These are phyloP conservation scores for Steinernema carpocapsae DNA, from an alignment of 2,888 invertebrate species.

Conservation along the genomic window DNA sequence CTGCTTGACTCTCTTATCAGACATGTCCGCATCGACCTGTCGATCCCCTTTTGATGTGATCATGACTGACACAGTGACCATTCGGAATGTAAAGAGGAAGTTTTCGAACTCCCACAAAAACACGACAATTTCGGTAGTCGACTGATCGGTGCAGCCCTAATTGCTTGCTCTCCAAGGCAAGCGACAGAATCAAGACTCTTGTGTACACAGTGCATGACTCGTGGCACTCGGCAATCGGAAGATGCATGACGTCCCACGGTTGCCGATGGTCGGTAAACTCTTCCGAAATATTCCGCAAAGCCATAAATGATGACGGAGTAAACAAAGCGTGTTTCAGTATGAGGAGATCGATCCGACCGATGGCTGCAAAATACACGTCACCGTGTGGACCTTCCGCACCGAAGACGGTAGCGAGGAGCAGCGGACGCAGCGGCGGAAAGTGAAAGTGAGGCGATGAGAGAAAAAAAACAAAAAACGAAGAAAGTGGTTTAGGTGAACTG, in stretches of 20 bases:
- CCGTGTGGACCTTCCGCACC: conserved; percentile 57
- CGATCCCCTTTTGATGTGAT: too few species aligned
- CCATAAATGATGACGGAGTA: conserved; percentile 1
- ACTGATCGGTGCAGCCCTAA: too few species aligned
- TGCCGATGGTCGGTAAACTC: not conserved
- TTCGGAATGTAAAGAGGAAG: too few species aligned
- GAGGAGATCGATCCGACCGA: conserved; percentile 66
- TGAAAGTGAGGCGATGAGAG: conserved; percentile 42
- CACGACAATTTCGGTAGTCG: too few species aligned
- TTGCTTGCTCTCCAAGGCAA: too few species aligned
- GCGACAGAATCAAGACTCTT: too few species aligned
- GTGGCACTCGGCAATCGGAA: not conserved
- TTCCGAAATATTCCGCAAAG: conserved; percentile 4
- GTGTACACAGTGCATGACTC: too few species aligned
- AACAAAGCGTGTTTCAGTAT: conserved; percentile 50
- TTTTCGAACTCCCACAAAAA: too few species aligned
- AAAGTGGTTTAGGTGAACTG: conserved; percentile 47
- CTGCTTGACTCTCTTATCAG: too few species aligned
- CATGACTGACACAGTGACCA: too few species aligned
- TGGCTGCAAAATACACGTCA: conserved; percentile 60
- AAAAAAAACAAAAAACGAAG: not conserved
- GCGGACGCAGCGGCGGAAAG: conserved; percentile 59
- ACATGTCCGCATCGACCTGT: too few species aligned
- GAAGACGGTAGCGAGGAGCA: conserved; percentile 61
- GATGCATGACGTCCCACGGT: not conserved